A percentile compares a stretch with the other conserved stretches of the same genome.
Conservation (phyloP, 1,140 invertebrate genomes). For the Drosophila nikananu region DNA sequence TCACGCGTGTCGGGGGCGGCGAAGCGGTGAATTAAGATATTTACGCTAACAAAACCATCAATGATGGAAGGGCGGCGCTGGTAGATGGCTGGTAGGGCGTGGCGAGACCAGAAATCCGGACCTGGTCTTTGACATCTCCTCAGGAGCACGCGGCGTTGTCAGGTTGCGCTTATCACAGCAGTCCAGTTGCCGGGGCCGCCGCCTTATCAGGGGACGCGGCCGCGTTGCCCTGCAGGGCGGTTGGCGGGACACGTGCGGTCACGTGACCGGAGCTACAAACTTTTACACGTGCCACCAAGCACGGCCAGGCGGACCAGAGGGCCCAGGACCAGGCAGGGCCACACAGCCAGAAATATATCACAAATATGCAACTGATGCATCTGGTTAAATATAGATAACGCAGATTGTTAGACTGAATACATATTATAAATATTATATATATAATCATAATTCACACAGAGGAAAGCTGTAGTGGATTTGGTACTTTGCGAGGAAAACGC, state of each 20-base stretch:
- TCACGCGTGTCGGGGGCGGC: conserved; percentile 76
- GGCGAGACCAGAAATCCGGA: conserved; percentile 21
- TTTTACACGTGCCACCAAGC: conserved; percentile 65
- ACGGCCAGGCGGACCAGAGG: not conserved
- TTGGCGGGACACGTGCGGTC: conserved; percentile 61
- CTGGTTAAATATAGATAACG: conserved; percentile 1
- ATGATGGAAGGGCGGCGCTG: conserved; percentile 19
- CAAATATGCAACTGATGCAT: not conserved
- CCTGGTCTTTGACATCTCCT: conserved; percentile 74
- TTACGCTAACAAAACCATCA: conserved; percentile 77
- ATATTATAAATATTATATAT: not conserved
- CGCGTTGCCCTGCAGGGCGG: not conserved
- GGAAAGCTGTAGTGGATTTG: not conserved
- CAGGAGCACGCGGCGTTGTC: conserved; percentile 57
- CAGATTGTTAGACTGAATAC: not conserved
- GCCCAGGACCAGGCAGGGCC: not conserved
- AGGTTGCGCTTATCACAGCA: conserved; percentile 78
- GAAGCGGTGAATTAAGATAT: conserved; percentile 82
- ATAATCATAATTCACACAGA: not conserved
- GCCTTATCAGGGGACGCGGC: conserved; percentile 16
- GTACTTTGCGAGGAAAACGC: not conserved
- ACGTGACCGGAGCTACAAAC: conserved; percentile 62
- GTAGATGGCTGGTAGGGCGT: conserved; percentile 57
- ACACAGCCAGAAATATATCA: conserved; percentile 12
- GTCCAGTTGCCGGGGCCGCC: conserved; percentile 25